Conservation (phyloP, 2,113 vertebrate genomes). For the Neolamprologus modestus region DNA sequence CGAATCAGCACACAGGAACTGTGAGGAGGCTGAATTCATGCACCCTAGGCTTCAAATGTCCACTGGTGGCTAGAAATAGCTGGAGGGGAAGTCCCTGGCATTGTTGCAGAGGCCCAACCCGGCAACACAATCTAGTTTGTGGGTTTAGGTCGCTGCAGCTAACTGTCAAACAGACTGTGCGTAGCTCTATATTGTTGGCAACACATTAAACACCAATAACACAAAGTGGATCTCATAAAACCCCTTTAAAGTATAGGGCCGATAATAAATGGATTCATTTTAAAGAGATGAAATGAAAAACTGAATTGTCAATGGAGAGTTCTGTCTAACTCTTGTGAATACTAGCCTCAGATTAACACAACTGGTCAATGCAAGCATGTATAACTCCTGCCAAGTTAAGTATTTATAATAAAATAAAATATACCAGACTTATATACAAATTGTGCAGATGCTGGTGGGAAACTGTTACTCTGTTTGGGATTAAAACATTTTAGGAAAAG, state of each 20-base stretch:
- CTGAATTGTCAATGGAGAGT: not conserved
- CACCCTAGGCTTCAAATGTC: constrained; percentile 24
- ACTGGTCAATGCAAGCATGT: not conserved
- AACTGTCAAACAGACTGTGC: not conserved
- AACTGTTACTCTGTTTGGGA: not conserved
- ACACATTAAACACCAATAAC: not conserved
- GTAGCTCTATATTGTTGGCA: not conserved
- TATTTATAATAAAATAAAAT: not conserved
- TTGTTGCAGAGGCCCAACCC: constrained; percentile 32
- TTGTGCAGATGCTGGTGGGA: not conserved
- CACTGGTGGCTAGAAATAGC: constrained; percentile 61
- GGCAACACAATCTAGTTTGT: not conserved
- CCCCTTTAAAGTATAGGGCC: not conserved
- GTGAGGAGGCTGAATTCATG: constrained; percentile 18
- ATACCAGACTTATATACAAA: not conserved
- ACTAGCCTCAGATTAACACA: not conserved
- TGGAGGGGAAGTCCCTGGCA: constrained; percentile 61
- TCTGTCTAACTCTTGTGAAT: not conserved
- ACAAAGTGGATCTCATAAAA: not conserved
- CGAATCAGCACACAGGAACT: not conserved
- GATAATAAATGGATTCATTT: not conserved
- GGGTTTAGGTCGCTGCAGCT: not conserved
- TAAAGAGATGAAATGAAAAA: not conserved
- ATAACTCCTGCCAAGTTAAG: not conserved
- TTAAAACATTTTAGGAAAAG: not conserved